These are phyloP conservation scores for Himalopsyche phryganea DNA, from an alignment of 1,140 invertebrate species.

Conservation along the genomic window DNA sequence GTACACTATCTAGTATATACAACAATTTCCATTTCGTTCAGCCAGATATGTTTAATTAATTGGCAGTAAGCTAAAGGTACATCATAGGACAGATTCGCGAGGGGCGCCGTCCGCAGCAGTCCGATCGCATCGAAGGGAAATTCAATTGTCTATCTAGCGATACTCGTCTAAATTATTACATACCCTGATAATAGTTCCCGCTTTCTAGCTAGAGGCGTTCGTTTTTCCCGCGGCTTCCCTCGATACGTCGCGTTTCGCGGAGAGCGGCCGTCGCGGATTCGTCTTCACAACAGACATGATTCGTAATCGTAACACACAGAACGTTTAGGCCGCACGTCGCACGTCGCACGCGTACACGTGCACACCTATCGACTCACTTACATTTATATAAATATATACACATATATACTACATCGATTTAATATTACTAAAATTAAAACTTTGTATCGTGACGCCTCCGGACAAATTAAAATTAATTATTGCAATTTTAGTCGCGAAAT, in stretches of 20 bases:
- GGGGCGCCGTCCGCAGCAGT: constrained; percentile 1
- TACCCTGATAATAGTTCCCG: constrained; percentile 34
- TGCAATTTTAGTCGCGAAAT: constrained; percentile 31
- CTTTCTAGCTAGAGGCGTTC: constrained; percentile 12
- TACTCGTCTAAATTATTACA: constrained; percentile 33
- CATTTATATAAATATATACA: constrained; percentile 33
- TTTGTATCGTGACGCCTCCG: constrained; percentile 21
- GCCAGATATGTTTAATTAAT: constrained; percentile 37
- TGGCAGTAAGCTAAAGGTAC: constrained; percentile 36
- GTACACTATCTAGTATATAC: constrained; percentile 58
- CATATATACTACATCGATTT: constrained; percentile 35
- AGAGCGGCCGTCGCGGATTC: constrained; percentile 6
- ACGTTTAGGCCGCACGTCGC: constrained; percentile 4
- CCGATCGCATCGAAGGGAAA: constrained; percentile 24
- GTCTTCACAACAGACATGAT: constrained; percentile 31
- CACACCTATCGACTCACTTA: constrained; percentile 30
- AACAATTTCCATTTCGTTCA: constrained; percentile 37
- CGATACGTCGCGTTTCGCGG: constrained; percentile 3
- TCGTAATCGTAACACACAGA: constrained; percentile 28
- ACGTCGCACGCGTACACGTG: not conserved
- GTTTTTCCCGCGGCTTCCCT: constrained; percentile 6
- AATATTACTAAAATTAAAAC: constrained; percentile 25
- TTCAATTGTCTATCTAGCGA: constrained; percentile 36
- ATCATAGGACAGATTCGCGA: constrained; percentile 27
- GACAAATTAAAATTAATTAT: constrained; percentile 33